Conservation (phyloP, 1,140 invertebrate genomes). For the Apis florea region DNA sequence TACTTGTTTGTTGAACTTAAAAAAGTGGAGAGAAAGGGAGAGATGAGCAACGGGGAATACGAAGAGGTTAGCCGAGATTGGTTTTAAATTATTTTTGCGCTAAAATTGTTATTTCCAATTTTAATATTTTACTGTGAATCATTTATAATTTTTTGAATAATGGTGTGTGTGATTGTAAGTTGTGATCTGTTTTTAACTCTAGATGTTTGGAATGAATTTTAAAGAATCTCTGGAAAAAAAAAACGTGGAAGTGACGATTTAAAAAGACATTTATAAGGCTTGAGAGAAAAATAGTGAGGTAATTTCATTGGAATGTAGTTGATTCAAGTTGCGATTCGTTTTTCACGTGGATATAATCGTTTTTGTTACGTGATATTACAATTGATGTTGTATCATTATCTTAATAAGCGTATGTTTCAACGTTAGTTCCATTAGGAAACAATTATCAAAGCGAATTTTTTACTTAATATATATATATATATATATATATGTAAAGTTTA, state of each 20-base stretch:
- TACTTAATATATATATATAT: background rate
- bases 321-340: background rate
- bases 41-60: conserved; percentile 26
- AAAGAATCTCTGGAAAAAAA: background rate
- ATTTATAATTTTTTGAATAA: background rate
- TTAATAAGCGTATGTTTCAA: background rate
- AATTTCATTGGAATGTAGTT: conserved; percentile 1
- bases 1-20: background rate
- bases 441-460: background rate
- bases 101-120: background rate
- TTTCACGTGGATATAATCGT: background rate
- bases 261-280: no score
- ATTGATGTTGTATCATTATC: background rate
- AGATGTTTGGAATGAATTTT: background rate
- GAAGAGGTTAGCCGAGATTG: conserved; percentile 41
- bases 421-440: background rate
- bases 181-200: background rate
- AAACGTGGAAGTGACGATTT: background rate
- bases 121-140: background rate
- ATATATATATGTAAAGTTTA: background rate
- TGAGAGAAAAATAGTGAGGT: background rate
- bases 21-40: conserved; percentile 13
- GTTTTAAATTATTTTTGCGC: background rate
- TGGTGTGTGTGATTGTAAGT: background rate
- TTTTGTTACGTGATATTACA: background rate